Evolutionary conservation across 2,797 vertebrate genomes (phyloP).

Genomic region (Periophthalmus magnuspinnatus): DNA sequence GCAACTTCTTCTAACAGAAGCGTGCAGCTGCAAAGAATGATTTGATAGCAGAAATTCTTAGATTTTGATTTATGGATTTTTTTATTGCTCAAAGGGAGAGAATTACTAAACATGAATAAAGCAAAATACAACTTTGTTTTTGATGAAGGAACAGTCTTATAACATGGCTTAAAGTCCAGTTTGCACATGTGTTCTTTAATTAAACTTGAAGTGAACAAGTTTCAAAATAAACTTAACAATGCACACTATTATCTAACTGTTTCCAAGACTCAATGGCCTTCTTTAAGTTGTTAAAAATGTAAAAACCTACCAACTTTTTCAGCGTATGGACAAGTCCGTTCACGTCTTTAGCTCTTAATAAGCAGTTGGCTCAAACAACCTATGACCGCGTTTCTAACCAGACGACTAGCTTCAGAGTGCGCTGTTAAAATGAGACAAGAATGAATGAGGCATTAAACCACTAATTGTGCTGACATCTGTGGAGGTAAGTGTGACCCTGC

Average conservation of each 20-base stretch:
- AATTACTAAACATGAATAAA: no score
- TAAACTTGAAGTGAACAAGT: not conserved
- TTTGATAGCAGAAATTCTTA: no score
- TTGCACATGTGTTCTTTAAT: no score
- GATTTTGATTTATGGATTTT: no score
- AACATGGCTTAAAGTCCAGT: no score
- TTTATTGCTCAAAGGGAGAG: no score
- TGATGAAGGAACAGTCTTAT: no score
- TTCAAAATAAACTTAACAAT: not conserved
- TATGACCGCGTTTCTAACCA: not conserved
- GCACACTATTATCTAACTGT: not conserved
- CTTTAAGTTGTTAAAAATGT: not conserved
- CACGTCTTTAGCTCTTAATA: not conserved
- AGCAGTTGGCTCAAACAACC: slow-evolving; percentile 7
- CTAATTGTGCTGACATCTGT: not conserved
- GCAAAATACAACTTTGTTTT: no score
- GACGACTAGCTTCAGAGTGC: not conserved
- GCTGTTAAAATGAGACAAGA: slow-evolving; percentile 19
- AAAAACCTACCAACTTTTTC: not conserved
- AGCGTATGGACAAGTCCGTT: not conserved
- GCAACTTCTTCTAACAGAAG: no score
- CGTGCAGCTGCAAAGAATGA: no score
- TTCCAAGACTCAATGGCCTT: not conserved
- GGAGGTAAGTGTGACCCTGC: slow-evolving; percentile 14
- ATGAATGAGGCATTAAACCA: slow-evolving; percentile 15